Base-by-base conservation (phyloP, 2,113 vertebrate genomes). In the Tachycineta bicolor region DNA sequence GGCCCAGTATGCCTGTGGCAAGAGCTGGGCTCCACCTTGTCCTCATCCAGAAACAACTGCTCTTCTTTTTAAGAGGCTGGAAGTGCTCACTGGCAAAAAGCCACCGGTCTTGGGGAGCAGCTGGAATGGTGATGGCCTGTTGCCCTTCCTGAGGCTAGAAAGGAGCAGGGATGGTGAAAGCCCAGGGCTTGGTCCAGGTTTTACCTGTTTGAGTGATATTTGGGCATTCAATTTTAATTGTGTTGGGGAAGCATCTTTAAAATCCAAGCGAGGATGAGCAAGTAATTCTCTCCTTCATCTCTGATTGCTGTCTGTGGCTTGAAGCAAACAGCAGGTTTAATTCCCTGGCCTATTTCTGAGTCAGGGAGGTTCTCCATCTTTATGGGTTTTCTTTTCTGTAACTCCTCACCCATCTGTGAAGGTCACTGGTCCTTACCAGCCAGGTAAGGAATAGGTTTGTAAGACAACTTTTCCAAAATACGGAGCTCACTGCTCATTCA, bases 61-160 rank as follows among this genome's bases (percentile, higher is more conserved):
- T 71, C 70, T 53, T 46, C 4, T 78, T 39, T 26, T n/a, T n/a
- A 47, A 70, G 56, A 59, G 33, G 8, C 47, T 84, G 20, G 28
- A 82, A 82, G 37, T 1, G 1, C 20, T 69, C 14, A 8, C 23
- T 50, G 39, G 25, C 22, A 58, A 56, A 69, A 56, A 63, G 26
- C 6, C 12, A 60, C 33, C 6, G 1, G 18, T 26, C 10, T 47
- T 1, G 0, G 28, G 43, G 20, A 81, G 29, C 55, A 62, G 29
- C 33, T 84, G 84, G 71, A 64, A n/a, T 4, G 1, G 8, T 34
- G 41, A 43, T 65, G 14, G 10, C 52, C 28, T 63, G 50, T 50
- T 12, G 9, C 3, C 1, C 6, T 78, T 17, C 33, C 28, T 1
- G 2, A 64, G 13, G 39, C 23, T 2, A 34, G 33, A n/a, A 37